Evolutionary conservation across 2,113 vertebrate genomes (phyloP), one percentile per base, ranked within the genome.

Genomic region (Phycodurus eques): DNA sequence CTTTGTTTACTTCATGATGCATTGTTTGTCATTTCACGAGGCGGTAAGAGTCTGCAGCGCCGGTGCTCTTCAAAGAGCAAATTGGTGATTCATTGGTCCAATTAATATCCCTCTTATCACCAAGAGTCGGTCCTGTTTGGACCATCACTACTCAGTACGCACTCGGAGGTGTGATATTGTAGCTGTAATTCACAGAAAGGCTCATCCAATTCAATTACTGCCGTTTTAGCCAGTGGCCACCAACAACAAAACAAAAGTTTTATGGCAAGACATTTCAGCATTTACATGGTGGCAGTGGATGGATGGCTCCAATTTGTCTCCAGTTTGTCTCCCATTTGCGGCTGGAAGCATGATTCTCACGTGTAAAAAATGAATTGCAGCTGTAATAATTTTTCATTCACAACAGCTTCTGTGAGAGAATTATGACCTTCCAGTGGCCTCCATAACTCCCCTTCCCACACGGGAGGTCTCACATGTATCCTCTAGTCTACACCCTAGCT

Each of bases 191-290:
- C 88, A 90, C 69, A 43, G 53, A 51, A 73, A 77, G 83, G 51
- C 83, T 87, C 79, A 53, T 85, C 83, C 83, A 80, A 86, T 88
- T 87, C 89, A 89, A 90, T 91, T 90, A 91, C 73, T 0, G 64
- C 73, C 64, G 68, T 73, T 80, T 77, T 76, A 74, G 82, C 51
- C 71, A 5, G 46, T 73, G 73, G 77, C 51, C 76, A 67, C 80
- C 49, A 83, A 80, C 57, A 67, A 74, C 85, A 69, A 78, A 81
- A 85, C 85, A 78, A 76, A 73, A 70, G 84, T 76, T 90, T 92
- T 91, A 90, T 84, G 82, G 86, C 82, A 73, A 84, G 85, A 86
- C 89, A 86, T 88, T 83, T 86, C 80, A 73, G 76, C 79, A 71
- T 90, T 89, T 86, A 85, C 80, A 79, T 87, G 77, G 39, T 19